Base-by-base conservation (phyloP, 2,797 vertebrate species). In the Enteromius anoplus region DNA sequence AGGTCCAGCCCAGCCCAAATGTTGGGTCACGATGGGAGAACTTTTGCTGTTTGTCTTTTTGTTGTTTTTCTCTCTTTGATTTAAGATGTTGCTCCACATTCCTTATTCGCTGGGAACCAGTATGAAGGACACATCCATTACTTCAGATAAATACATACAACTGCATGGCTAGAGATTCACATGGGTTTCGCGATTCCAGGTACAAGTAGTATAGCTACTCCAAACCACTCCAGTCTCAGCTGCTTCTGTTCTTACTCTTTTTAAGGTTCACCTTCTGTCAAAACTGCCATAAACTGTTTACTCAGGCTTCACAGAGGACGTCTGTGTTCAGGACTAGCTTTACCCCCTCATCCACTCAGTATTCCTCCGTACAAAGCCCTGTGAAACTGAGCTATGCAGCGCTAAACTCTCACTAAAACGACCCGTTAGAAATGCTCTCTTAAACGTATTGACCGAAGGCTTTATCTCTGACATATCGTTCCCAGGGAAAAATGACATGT, bases 11-110 rank as follows among this genome's bases (percentile, higher is more conserved):
- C 89, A 89, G 88, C 93, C 49, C 89, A 91, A 90, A 86, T 83
- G 91, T 93, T 91, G 91, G 92, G 85, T 21, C 89, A 87, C 86
- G 90, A 93, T 91, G 89, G 91, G 58, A 77, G 88, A 90, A 89
- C 92, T 91, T 90, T 79, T 86, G 77, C 64, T 78, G 75, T 86
- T 88, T 80, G 78, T 84, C 40, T 80, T 82, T 37, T 82, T 37
- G 29, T 58, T 78, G 21, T 60, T 60, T 79, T 69, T 58, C 29
- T 69, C 37, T 81, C 58, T 76, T 72, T 80, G 49, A 32, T 51
- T 82, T 76, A 40, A 78, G 75, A 80, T 82, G 53, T 83, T 68
- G 37, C 64, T 76, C 66, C 75, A 71, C 84, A 78, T 80, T 84
- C 78, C 82, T 86, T 83, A 75, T 55, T 82, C 51, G 51, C 58